Percentiles rank a stretch among this genome's conserved stretches.
Conservation (phyloP, 2,797 vertebrate genomes). For the Coccyzus lansbergi region DNA sequence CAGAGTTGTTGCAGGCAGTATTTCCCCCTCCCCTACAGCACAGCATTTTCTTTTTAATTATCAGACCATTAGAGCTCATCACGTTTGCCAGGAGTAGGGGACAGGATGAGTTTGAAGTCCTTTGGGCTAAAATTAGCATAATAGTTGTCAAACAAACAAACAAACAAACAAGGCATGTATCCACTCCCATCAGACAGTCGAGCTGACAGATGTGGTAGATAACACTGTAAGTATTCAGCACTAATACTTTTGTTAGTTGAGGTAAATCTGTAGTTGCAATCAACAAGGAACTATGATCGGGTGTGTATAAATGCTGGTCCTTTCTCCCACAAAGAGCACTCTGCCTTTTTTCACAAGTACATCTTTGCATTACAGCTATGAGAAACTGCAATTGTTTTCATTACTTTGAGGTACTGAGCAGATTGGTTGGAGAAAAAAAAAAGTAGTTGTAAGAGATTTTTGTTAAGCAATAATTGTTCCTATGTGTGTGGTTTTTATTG, state of each 20-base stretch:
- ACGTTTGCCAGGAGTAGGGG: neutral
- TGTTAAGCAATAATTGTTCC: neutral
- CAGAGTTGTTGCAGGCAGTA: neutral
- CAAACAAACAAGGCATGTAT: too few species aligned
- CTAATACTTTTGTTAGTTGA: neutral
- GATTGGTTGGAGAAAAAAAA: neutral
- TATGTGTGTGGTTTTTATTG: neutral
- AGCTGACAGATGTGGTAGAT: neutral
- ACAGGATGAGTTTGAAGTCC: neutral
- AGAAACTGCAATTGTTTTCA: neutral
- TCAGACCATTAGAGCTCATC: neutral
- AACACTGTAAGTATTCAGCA: neutral
- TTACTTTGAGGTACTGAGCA: neutral
- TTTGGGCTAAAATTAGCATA: neutral
- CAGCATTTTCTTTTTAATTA: rapidly evolving
- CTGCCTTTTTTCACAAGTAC: neutral
- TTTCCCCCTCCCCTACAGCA: neutral
- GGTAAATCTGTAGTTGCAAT: neutral
- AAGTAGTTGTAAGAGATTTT: neutral
- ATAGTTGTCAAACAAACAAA: neutral
- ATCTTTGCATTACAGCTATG: neutral
- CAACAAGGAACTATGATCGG: rapidly evolving
- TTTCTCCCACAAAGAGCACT: rapidly evolving
- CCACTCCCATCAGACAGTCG: neutral
- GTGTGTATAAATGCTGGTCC: neutral